These are phyloP conservation scores for Blera fallax DNA, from an alignment of 2,888 invertebrate species.

Conservation along the genomic window DNA sequence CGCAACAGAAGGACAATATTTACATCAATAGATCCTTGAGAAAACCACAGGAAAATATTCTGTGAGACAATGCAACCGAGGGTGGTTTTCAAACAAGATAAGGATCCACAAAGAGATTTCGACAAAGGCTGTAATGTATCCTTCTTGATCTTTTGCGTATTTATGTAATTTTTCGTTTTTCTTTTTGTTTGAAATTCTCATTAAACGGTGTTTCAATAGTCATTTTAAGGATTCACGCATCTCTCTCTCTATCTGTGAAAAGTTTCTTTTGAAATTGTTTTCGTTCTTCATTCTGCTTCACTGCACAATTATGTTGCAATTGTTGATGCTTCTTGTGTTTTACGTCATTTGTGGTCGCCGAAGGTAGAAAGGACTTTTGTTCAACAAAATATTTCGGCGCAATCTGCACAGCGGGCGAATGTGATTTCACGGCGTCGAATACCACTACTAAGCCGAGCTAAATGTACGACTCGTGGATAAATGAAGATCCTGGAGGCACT, in stretches of 20 bases:
- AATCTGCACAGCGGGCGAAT: not conserved
- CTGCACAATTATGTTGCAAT: not conserved
- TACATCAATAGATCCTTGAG: conserved; percentile 50
- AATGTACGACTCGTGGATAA: too few species aligned
- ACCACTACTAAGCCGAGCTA: too few species aligned
- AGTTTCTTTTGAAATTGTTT: not conserved
- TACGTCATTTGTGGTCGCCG: not conserved
- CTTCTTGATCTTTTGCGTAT: conserved; percentile 53
- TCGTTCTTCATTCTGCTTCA: not conserved
- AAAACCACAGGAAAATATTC: conserved; percentile 26
- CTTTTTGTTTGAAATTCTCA: conserved; percentile 44
- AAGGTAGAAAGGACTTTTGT: not conserved
- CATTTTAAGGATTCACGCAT: conserved; percentile 25
- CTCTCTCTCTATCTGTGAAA: not conserved
- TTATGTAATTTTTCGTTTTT: not conserved
- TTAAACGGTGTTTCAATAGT: conserved; percentile 52
- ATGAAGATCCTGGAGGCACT: too few species aligned
- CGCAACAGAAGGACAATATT: conserved; percentile 12
- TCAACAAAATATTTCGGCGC: not conserved
- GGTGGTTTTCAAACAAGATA: conserved; percentile 56
- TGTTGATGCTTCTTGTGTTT: not conserved
- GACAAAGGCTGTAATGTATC: conserved; percentile 49
- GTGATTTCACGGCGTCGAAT: too few species aligned
- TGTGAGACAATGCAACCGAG: conserved; percentile 46
- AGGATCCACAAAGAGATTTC: conserved; percentile 31